These are phyloP conservation scores for Spicauda simplicius DNA, from an alignment of 2,888 invertebrate genomes.

Conservation along the genomic window DNA sequence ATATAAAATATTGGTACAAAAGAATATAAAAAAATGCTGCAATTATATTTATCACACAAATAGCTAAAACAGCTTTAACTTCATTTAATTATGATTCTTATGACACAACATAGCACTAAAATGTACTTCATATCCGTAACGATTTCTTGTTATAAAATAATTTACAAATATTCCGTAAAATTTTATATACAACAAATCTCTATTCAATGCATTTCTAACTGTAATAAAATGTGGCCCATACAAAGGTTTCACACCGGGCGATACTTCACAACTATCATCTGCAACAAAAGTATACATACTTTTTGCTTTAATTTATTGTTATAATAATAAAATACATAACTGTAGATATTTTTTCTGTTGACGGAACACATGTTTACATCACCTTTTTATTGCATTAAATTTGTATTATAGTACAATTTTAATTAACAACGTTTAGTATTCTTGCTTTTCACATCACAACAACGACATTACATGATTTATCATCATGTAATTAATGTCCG, in stretches of 20 bases:
- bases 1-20: constrained; percentile 35
- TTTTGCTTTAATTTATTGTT: constrained; percentile 30
- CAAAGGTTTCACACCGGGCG: constrained; percentile 12
- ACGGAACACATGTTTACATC: constrained; percentile 34
- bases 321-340: constrained; percentile 29
- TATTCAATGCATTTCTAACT: constrained; percentile 33
- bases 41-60: constrained; percentile 36
- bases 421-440: constrained; percentile 18
- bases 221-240: constrained; percentile 32
- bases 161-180: constrained; percentile 36
- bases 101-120: constrained; percentile 36
- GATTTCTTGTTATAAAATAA: constrained; percentile 36
- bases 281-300: constrained; percentile 35
- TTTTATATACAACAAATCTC: constrained; percentile 36
- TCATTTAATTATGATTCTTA: constrained; percentile 31
- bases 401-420: constrained; percentile 25
- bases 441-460: constrained; percentile 24
- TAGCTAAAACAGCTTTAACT: constrained; percentile 29
- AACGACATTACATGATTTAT: constrained; percentile 18
- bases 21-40: constrained; percentile 33
- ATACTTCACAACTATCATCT: constrained; percentile 34
- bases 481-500: constrained; percentile 1
- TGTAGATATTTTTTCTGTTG: constrained; percentile 29
- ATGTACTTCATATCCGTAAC: constrained; percentile 34
- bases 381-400: constrained; percentile 26